phyloP scores from a whole-genome alignment of 2,888 invertebrate species.

The Heliconius aoede region DNA sequence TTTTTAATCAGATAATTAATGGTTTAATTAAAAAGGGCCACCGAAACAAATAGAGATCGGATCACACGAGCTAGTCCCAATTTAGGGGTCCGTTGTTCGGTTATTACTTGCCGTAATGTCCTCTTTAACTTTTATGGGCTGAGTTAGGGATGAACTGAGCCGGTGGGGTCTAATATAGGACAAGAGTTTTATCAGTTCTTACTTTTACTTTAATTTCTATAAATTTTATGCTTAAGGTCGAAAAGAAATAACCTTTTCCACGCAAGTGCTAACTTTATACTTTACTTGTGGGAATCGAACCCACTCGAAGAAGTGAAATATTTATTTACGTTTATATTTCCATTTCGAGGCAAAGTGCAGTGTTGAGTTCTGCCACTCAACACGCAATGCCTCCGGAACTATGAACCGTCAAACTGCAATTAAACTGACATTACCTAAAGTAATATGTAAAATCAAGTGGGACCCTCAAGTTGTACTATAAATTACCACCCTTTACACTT shows the following conservation, averaged over 20 bases:
- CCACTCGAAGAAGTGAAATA: too few species aligned
- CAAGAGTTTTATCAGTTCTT: slow-evolving; percentile 72
- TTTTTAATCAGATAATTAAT: slow-evolving; percentile 40
- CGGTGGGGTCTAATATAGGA: slow-evolving; percentile 73
- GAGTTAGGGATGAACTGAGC: slow-evolving; percentile 72
- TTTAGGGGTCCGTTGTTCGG: slow-evolving; percentile 75
- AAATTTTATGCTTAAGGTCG: slow-evolving; percentile 61
- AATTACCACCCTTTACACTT: slow-evolving; percentile 77
- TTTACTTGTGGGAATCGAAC: too few species aligned
- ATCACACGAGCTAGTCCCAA: slow-evolving; percentile 50
- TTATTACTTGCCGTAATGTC: slow-evolving; percentile 81
- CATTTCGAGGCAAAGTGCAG: too few species aligned
- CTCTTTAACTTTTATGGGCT: slow-evolving; percentile 81
- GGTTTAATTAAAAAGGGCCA: slow-evolving; percentile 44
- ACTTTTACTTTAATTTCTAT: slow-evolving; percentile 69
- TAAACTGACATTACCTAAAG: slow-evolving; percentile 66
- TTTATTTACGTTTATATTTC: too few species aligned
- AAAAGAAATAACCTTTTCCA: slow-evolving; percentile 17
- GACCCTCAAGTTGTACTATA: slow-evolving; percentile 71
- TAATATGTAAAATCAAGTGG: slow-evolving; percentile 61
- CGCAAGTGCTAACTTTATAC: not conserved
- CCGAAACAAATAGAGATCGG: slow-evolving; percentile 46
- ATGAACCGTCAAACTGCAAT: slow-evolving; percentile 59
- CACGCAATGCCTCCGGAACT: too few species aligned
- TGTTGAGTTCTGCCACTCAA: too few species aligned